phyloP scores from a whole-genome alignment of 2,888 invertebrate species.

The Dinocampus coccinellae region DNA sequence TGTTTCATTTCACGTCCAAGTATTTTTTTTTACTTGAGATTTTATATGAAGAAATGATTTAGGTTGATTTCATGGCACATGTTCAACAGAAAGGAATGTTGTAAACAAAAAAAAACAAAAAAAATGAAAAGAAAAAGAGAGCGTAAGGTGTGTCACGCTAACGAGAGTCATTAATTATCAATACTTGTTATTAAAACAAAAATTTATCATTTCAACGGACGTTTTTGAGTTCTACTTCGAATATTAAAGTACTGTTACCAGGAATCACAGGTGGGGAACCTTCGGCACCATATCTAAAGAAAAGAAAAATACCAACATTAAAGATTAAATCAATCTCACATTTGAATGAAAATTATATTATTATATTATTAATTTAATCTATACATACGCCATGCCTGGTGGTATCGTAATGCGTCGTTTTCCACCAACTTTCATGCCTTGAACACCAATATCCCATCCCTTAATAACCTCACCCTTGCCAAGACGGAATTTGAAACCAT shows the following conservation, averaged over 20 bases:
- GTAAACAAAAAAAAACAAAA: neutral
- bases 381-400: slow-evolving; percentile 85
- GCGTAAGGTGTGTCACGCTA: neutral
- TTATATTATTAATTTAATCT: neutral
- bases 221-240: slow-evolving; percentile 90
- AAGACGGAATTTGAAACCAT: slow-evolving; percentile 87
- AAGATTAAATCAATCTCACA: too few species aligned
- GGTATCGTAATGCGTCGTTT: slow-evolving; percentile 89
- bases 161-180: slow-evolving; percentile 12
- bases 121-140: neutral
- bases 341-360: neutral
- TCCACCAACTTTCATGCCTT: slow-evolving; percentile 95
- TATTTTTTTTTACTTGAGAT: neutral
- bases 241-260: slow-evolving; percentile 86
- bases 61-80: slow-evolving; percentile 9
- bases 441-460: slow-evolving; percentile 91
- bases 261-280: slow-evolving; percentile 90
- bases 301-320: neutral
- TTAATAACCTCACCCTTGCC: slow-evolving; percentile 90
- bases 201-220: slow-evolving; percentile 72
- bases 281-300: slow-evolving; percentile 78
- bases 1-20: neutral
- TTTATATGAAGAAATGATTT: neutral
- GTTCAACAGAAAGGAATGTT: neutral
- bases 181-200: slow-evolving; percentile 7